These are phyloP conservation scores for Sebastes trivittatus DNA, from an alignment of 2,797 vertebrate species.

Conservation along the genomic window DNA sequence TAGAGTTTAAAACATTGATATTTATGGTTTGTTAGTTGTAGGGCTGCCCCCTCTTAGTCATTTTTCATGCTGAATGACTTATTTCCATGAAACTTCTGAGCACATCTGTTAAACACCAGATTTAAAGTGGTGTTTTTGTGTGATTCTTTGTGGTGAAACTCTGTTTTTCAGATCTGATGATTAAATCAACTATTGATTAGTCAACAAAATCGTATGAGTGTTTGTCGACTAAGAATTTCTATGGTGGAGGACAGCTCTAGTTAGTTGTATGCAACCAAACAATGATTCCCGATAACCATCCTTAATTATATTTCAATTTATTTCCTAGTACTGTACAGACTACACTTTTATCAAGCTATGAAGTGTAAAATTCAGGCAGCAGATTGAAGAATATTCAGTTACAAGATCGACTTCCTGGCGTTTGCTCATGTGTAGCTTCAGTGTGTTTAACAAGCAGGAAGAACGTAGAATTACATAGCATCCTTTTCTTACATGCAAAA, in stretches of 20 bases:
- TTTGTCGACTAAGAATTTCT: too few relatives aligned
- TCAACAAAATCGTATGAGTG: too few relatives aligned
- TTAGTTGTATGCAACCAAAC: background rate
- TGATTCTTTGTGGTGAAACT: too few relatives aligned
- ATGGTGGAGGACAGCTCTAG: too few relatives aligned
- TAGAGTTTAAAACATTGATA: background rate
- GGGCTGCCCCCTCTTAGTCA: too few relatives aligned
- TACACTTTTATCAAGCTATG: background rate
- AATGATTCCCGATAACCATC: background rate
- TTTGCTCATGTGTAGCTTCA: background rate
- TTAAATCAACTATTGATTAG: too few relatives aligned
- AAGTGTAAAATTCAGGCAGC: conserved; percentile 12
- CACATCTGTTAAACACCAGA: too few relatives aligned
- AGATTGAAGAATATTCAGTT: background rate
- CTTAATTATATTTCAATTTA: background rate
- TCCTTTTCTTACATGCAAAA: background rate
- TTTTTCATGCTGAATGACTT: too few relatives aligned
- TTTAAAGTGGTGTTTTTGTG: too few relatives aligned
- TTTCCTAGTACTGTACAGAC: background rate
- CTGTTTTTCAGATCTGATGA: too few relatives aligned
- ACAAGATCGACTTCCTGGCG: background rate
- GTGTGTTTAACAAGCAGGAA: background rate
- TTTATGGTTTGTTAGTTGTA: background rate
- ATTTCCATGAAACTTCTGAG: too few relatives aligned
- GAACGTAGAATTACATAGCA: background rate